Evolutionary conservation across 1,140 invertebrate species (phyloP), one percentile per base, ranked within the genome.

Genomic region (Scaptomyza hsui): DNA sequence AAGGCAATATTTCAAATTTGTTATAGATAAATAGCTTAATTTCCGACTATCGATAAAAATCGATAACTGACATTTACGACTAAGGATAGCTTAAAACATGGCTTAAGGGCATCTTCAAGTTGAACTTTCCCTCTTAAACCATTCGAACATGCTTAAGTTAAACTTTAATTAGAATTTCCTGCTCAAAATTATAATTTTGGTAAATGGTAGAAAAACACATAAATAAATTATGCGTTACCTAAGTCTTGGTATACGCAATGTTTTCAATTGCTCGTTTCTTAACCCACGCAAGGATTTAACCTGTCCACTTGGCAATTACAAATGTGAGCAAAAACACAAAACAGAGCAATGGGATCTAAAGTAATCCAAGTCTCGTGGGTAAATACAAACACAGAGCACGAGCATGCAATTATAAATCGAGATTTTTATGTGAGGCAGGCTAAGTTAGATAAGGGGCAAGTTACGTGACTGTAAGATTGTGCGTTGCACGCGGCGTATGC

Each of bases 401-500:
- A 13, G 37, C 2, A 39, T 21, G 37, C 61, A 55, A 45, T 35
- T 29, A 53, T 45, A 45, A 53, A 55, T 24, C 21, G 49, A 55
- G 41, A 45, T 24, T 64, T 45, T 9, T 12, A 21, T 42, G 21
- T 47, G 1, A 47, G 21, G 21, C 45, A 6, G 21, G n/a, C 5
- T 13, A 0, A 2, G 13, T 26, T 26, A 26, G 45, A 1, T 24
- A 9, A 0, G 2, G 18, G 44, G 12, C 32, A 18, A 5, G 1
- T 2, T 24, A 60, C 45, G 45, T 41, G 45, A 41, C 16, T 13
- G 48, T n/a, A 6, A 4, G 24, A 29, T 10, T 12, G 12, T 13
- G 5, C 18, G 48, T 55, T 63, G 65, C 49, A 69, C 59, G 48
- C 48, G 32, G 42, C 65, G 59, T 69, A 63, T 63, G 21, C 59